A percentile compares a stretch with the other conserved stretches of the same genome.
These are phyloP conservation scores for Patella depressa DNA, from an alignment of 2,888 invertebrate genomes.

Conservation along the genomic window DNA sequence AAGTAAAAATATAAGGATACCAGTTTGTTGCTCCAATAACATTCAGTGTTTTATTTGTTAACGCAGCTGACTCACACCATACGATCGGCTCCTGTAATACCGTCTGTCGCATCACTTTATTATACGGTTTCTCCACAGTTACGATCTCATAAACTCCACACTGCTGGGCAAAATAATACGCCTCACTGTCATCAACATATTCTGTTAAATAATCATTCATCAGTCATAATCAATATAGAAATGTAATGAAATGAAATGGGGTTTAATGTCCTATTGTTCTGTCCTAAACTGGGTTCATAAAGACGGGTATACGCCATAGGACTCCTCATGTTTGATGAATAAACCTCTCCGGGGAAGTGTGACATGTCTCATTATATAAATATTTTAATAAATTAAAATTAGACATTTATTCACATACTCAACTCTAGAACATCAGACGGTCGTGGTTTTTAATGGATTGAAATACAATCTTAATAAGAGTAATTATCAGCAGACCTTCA, in stretches of 20 bases:
- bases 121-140: constrained; percentile 14
- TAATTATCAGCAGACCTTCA: constrained; percentile 32
- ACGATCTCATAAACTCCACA: constrained; percentile 53
- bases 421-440: background rate
- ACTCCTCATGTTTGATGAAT: too few species aligned
- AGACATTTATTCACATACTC: background rate
- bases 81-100: constrained; percentile 43
- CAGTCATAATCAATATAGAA: background rate
- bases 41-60: constrained; percentile 34
- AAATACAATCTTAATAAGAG: background rate
- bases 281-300: too few species aligned
- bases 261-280: too few species aligned
- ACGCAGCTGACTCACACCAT: constrained; percentile 43
- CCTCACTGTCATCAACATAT: constrained; percentile 42
- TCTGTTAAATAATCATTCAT: constrained; percentile 30
- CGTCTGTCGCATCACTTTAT: constrained; percentile 46
- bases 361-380: too few species aligned
- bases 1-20: constrained; percentile 24
- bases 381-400: too few species aligned
- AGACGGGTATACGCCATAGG: too few species aligned
- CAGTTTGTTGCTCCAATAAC: constrained; percentile 49
- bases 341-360: too few species aligned
- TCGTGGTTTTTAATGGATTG: background rate
- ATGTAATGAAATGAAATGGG: too few species aligned
- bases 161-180: constrained; percentile 50